Percentiles rank a stretch among this genome's conserved stretches.
Evolutionary conservation across 1,140 invertebrate species (phyloP).

Genomic region (Melanaphis sacchari): DNA sequence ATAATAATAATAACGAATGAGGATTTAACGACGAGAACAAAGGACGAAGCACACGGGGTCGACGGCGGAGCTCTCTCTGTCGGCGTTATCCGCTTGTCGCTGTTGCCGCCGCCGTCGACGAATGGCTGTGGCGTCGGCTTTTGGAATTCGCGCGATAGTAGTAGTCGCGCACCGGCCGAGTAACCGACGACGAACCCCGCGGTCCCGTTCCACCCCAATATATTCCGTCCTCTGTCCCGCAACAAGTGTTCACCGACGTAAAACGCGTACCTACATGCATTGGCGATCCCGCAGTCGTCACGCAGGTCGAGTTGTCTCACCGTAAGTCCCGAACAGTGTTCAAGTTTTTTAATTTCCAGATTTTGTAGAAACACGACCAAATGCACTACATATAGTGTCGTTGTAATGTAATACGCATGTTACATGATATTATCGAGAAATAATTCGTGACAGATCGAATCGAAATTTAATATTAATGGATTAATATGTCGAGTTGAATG

Average conservation of each 20-base stretch:
- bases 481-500: neutral
- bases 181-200: constrained; percentile 36
- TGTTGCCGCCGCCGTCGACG: neutral
- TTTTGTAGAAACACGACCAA: neutral
- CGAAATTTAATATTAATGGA: neutral
- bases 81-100: constrained; percentile 38
- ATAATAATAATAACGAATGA: constrained; percentile 40
- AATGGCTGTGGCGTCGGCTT: constrained; percentile 31
- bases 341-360: neutral
- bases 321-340: constrained; percentile 34
- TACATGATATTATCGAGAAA: neutral
- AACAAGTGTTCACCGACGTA: constrained; percentile 36
- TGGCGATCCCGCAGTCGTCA: neutral
- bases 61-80: constrained; percentile 29
- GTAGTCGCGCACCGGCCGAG: constrained; percentile 43
- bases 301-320: constrained; percentile 15
- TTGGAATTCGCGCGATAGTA: constrained; percentile 28
- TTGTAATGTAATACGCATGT: neutral
- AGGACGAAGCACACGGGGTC: constrained; percentile 29
- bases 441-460: neutral
- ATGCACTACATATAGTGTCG: neutral
- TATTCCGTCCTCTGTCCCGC: neutral
- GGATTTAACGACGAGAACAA: constrained; percentile 44
- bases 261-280: constrained; percentile 1
- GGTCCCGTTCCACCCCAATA: neutral